Percentiles rank a stretch among this genome's conserved stretches.
phyloP scores from a whole-genome alignment of 2,888 invertebrate species.

The Mesorhabditis spiculigera region DNA sequence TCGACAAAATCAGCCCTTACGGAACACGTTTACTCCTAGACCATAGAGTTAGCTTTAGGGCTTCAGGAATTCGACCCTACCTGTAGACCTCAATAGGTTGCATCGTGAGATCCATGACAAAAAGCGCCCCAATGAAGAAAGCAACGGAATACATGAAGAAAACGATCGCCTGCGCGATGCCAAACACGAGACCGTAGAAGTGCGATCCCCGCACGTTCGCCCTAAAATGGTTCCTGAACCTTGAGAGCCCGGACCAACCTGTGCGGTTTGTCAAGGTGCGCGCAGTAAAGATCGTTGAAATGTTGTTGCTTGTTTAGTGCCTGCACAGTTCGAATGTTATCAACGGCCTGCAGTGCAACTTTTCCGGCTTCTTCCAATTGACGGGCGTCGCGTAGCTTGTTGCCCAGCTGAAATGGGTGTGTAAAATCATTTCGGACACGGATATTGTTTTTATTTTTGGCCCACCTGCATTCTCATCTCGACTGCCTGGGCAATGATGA shows the following conservation, averaged over 20 bases:
- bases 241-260: conserved; percentile 41
- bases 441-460: background rate
- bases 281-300: conserved; percentile 58
- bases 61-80: conserved; percentile 15
- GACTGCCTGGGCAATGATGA: conserved; percentile 49
- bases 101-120: conserved; percentile 62
- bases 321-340: conserved; percentile 61
- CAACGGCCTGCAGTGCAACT: conserved; percentile 62
- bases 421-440: background rate
- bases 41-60: too few species aligned
- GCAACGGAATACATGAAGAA: conserved; percentile 63
- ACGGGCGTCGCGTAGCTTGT: conserved; percentile 62
- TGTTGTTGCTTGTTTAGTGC: conserved; percentile 59
- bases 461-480: conserved; percentile 40
- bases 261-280: conserved; percentile 58
- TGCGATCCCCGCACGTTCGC: conserved; percentile 30
- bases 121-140: conserved; percentile 63
- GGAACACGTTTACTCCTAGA: too few species aligned
- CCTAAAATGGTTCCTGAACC: conserved; percentile 7
- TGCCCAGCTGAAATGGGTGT: conserved; percentile 60
- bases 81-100: conserved; percentile 53
- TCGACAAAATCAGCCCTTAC: too few species aligned
- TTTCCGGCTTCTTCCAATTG: conserved; percentile 65
- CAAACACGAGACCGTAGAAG: conserved; percentile 55
- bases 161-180: conserved; percentile 61